Evolutionary conservation across 1,140 invertebrate species (phyloP).

Genomic region (Caerostris darwini): DNA sequence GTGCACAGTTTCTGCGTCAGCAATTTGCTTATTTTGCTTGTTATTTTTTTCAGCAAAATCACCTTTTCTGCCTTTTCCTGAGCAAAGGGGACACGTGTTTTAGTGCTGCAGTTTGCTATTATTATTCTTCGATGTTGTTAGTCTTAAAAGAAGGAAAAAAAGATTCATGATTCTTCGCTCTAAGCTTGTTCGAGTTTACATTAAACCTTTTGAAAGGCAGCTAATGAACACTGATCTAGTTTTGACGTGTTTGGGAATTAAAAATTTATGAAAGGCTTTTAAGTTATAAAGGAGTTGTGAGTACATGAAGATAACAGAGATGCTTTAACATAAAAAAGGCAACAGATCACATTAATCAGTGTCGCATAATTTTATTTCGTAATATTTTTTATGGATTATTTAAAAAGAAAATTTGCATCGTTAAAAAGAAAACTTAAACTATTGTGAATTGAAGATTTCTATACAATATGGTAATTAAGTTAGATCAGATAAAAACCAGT

Average conservation of each 20-base stretch:
- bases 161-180: not conserved
- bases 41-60: not conserved
- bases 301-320: too few species aligned
- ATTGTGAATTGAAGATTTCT: too few species aligned
- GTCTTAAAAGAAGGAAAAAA: not conserved
- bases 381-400: too few species aligned
- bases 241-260: not conserved
- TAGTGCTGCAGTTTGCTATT: not conserved
- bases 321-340: too few species aligned
- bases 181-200: not conserved
- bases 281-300: too few species aligned
- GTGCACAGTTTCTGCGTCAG: conserved; percentile 42
- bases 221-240: conserved; percentile 2
- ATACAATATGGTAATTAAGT: too few species aligned
- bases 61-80: not conserved
- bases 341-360: too few species aligned
- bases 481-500: too few species aligned
- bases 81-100: conserved; percentile 7
- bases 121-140: not conserved
- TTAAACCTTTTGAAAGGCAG: not conserved
- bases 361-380: too few species aligned
- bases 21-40: not conserved
- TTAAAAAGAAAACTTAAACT: too few species aligned
- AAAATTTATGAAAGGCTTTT: not conserved
- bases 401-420: too few species aligned